A percentile compares a stretch with the other conserved stretches of the same genome.
phyloP scores from a whole-genome alignment of 2,113 vertebrate species.

The Caracal caracal region DNA sequence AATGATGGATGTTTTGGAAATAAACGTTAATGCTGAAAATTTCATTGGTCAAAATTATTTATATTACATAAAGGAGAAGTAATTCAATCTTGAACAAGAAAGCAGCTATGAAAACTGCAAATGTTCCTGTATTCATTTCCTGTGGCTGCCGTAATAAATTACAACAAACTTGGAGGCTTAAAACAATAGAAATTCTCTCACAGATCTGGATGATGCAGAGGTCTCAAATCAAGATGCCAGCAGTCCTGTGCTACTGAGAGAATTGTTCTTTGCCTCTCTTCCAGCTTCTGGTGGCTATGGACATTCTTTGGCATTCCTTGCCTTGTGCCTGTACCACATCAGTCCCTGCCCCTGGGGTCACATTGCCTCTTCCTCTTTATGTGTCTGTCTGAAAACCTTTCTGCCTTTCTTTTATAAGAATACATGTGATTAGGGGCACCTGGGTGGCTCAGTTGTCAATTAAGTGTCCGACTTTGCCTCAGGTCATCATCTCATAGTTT shows the following conservation, averaged over 20 bases:
- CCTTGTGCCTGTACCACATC: not conserved
- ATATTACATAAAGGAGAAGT: not conserved
- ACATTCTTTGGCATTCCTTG: not conserved
- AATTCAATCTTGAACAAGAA: not conserved
- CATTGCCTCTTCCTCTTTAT: not conserved
- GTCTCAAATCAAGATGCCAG: not conserved
- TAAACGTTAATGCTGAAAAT: not conserved
- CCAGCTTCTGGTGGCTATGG: not conserved
- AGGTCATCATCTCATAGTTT: too few relatives aligned
- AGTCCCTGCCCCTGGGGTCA: not conserved
- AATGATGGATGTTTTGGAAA: not conserved
- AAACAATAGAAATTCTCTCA: not conserved
- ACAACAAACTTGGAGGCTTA: not conserved
- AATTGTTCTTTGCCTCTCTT: not conserved
- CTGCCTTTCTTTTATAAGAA: not conserved
- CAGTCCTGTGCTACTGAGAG: not conserved
- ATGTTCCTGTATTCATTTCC: not conserved
- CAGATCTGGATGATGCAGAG: not conserved
- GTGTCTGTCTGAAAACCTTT: not conserved
- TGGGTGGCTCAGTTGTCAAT: too few relatives aligned
- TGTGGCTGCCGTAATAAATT: not conserved
- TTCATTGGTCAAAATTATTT: slow-evolving; percentile 2
- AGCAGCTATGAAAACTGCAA: not conserved
- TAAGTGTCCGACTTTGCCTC: too few relatives aligned
- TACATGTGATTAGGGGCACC: not conserved